Base-by-base conservation (phyloP, 2,888 invertebrate species). In the Parnassius mnemosyne region DNA sequence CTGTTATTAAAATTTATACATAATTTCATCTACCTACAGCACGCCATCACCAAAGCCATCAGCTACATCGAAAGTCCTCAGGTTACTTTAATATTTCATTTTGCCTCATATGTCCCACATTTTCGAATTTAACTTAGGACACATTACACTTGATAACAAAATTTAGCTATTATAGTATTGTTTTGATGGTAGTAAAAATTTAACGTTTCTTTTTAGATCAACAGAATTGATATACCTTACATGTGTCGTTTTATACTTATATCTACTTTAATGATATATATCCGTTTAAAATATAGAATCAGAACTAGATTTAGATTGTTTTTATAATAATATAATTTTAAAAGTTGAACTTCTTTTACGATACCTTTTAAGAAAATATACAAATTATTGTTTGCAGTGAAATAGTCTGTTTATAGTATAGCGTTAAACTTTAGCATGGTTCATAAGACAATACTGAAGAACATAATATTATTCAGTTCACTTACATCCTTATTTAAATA, bases 21-120 rank as follows among this genome's bases (percentile, higher is more conserved):
- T 82, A 75, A 81, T 89, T 89, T 83, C 87, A 89, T 88, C 78
- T 87, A 89, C 80, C 87, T 78, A 81, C 91, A 89, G 90, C 91
- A 91, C 90, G 89, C 77, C 89, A 81, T 83, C 89, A 89, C 80
- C 89, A 86, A 89, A 89, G 89, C 80, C 90, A 91, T 89, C 91
- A 91, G 85, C 84, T 90, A 85, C 91, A 91, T 87, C 83, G 91
- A 89, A 91, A 91, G 77, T 78, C 89, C 80, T 91, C 90, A 91
- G 91, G 91, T 91, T 88, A 86, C 73, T 81, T 69, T 70, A 74
- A 71, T 70, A 71, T 81, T 78, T 78, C 73, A 78, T 80, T 78
- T 75, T 71, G 79, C 81, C 82, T 81, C 71, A 74, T 71, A 65
- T 63, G 69, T 56, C 57, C 60, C 20, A 12, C 57, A 25, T 52